Conservation (phyloP, 2,797 vertebrate genomes). For the Amblyopsis hoosieri region DNA sequence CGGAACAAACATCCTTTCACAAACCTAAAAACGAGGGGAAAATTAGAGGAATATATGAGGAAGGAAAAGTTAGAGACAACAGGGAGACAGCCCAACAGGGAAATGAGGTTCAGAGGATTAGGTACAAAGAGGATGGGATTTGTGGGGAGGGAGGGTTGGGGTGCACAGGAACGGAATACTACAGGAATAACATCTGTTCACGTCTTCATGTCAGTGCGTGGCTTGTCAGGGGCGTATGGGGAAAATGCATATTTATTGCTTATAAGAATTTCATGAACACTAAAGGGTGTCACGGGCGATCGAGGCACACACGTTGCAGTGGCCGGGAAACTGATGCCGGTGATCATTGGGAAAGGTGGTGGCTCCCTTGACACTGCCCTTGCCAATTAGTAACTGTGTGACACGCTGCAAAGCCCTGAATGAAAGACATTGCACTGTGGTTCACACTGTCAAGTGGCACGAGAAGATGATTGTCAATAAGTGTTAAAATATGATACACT, state of each 20-base stretch:
- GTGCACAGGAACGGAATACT: slow-evolving; percentile 46
- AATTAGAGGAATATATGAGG: not conserved
- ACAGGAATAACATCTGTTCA: slow-evolving; percentile 75
- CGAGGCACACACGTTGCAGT: slow-evolving; percentile 53
- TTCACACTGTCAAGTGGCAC: slow-evolving; percentile 22
- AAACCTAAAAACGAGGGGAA: not conserved
- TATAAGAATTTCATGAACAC: slow-evolving; percentile 78
- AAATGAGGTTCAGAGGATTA: slow-evolving; percentile 61
- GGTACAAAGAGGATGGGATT: slow-evolving; percentile 15
- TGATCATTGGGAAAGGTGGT: slow-evolving; percentile 61
- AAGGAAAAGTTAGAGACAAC: slow-evolving; percentile 1
- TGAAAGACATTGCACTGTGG: slow-evolving; percentile 46
- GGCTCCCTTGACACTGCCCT: slow-evolving; percentile 62
- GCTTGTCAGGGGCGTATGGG: slow-evolving; percentile 58
- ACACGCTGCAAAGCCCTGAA: slow-evolving; percentile 40
- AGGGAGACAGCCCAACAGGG: slow-evolving; percentile 20
- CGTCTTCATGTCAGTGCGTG: slow-evolving; percentile 51
- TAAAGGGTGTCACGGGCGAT: slow-evolving; percentile 74
- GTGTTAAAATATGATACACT: not conserved
- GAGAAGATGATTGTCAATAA: not conserved
- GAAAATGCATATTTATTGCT: slow-evolving; percentile 76
- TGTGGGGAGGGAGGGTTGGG: not conserved
- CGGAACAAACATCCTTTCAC: slow-evolving; percentile 7
- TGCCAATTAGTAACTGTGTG: slow-evolving; percentile 55
- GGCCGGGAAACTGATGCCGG: slow-evolving; percentile 65